Conservation (phyloP, 92 coral and sea anemone species). For the Pocillopora meandrina region DNA sequence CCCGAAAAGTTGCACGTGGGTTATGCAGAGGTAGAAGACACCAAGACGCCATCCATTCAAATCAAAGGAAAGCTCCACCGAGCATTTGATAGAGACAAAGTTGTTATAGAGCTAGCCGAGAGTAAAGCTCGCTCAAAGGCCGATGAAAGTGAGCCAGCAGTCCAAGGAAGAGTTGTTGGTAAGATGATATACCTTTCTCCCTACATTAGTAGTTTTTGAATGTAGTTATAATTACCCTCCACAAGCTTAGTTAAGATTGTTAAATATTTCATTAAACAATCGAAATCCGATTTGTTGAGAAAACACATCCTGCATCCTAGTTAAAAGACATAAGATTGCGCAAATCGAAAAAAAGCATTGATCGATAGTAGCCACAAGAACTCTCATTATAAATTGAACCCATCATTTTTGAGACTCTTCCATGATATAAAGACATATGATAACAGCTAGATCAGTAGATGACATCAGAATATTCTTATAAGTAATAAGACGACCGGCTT, state of each 20-base stretch:
- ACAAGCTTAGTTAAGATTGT: no score
- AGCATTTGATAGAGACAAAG: slow-evolving; percentile 84
- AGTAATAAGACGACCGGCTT: neutral
- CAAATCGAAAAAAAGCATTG: no score
- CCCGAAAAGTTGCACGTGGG: slow-evolving; percentile 48
- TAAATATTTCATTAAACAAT: no score
- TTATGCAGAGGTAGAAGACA: slow-evolving; percentile 76
- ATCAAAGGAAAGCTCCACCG: slow-evolving; percentile 74
- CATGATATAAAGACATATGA: no score
- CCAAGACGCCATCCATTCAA: slow-evolving; percentile 76
- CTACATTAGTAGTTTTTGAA: neutral
- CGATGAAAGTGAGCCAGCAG: neutral
- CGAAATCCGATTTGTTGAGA: no score
- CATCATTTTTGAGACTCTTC: no score
- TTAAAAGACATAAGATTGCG: no score
- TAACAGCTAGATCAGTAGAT: no score
- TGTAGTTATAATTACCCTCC: neutral
- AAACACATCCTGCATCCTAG: no score
- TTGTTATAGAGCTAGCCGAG: slow-evolving; percentile 64
- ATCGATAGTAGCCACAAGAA: no score
- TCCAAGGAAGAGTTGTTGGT: slow-evolving; percentile 61
- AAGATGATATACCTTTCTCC: slow-evolving; percentile 1
- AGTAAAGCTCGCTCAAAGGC: slow-evolving; percentile 20
- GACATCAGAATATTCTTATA: no score
- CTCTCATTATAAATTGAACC: no score